Base-by-base conservation (phyloP, 2,113 vertebrate genomes). In the Pionites leucogaster region DNA sequence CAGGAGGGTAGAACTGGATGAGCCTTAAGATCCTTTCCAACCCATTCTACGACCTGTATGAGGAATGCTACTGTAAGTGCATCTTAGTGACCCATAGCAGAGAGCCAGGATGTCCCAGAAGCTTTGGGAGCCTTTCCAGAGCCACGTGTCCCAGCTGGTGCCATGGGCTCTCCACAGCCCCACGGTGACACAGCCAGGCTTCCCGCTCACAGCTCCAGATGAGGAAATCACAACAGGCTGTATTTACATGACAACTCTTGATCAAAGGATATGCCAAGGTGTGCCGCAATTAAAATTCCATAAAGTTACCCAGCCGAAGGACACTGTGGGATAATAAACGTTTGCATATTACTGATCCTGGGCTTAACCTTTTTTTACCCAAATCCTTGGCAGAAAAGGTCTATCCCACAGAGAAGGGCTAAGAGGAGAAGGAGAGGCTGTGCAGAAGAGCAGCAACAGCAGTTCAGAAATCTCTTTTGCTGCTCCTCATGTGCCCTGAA, bases 401-500 rank as follows among this genome's bases (percentile, higher is more conserved):
- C 42, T 49, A 6, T 29, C 19, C 41, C 17, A 3, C 0, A 1
- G 29, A 69, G 44, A 65, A 60, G 31, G 44, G 49, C 19, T 59
- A 16, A 41, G 13, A 49, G 24, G 27, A 50, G 42, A 69, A 47
- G 49, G 35, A 90, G 31, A 62, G 53, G 55, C 35, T 8, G 6
- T 0, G 0, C 12, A 31, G 29, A 75, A 76, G 0, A 0, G 24
- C 52, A 74, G 35, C 1, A 6, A 39, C 35, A 53, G 62, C 23
- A 47, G 39, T 17, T 68, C 37, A 41, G 53, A 90, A 81, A 65
- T 13, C 25, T 65, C 15, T n/a, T 69, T 80, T 35, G 53, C 52
- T 67, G 79, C 46, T 62, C 60, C 59, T 8, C 0, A 0, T 1
- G 6, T 20, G 37, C 23, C 18, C 23, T 49, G 33, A 29, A 78